phyloP scores from a whole-genome alignment of 1,140 invertebrate genomes.

The Drosophila mojavensis region DNA sequence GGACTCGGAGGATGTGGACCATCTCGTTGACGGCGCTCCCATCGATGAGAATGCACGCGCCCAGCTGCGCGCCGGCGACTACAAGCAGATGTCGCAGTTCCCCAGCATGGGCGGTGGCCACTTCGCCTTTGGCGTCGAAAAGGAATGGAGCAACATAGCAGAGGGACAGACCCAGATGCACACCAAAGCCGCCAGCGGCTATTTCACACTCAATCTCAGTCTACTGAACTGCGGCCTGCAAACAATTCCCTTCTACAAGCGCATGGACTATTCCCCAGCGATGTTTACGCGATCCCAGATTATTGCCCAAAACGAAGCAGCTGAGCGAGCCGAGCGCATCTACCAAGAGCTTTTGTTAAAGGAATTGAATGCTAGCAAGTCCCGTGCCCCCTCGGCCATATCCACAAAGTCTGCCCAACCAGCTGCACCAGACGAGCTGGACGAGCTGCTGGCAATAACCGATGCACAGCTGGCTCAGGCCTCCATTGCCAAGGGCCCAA shows the following conservation, averaged over 20 bases:
- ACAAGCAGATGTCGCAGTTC: conserved; percentile 65
- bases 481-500: conserved; percentile 2
- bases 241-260: conserved; percentile 81
- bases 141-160: conserved; percentile 67
- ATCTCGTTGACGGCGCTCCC: conserved; percentile 50
- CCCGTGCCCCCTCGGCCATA: conserved; percentile 39
- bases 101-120: conserved; percentile 70
- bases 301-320: conserved; percentile 61
- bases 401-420: conserved; percentile 21
- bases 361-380: conserved; percentile 45
- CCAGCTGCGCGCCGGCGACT: conserved; percentile 72
- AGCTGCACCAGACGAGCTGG: conserved; percentile 59
- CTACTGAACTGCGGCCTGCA: conserved; percentile 68
- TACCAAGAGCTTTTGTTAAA: conserved; percentile 65
- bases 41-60: conserved; percentile 68
- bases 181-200: conserved; percentile 58
- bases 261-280: conserved; percentile 70
- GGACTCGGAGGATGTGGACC: conserved; percentile 57
- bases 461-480: conserved; percentile 38
- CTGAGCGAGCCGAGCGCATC: conserved; percentile 61
- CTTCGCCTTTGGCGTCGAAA: conserved; percentile 74
- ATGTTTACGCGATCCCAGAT: conserved; percentile 71
- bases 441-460: conserved; percentile 70
- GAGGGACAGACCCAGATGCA: conserved; percentile 59
- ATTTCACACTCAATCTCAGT: conserved; percentile 73